Conservation (phyloP, 2,113 vertebrate species). For the Polypterus senegalus region DNA sequence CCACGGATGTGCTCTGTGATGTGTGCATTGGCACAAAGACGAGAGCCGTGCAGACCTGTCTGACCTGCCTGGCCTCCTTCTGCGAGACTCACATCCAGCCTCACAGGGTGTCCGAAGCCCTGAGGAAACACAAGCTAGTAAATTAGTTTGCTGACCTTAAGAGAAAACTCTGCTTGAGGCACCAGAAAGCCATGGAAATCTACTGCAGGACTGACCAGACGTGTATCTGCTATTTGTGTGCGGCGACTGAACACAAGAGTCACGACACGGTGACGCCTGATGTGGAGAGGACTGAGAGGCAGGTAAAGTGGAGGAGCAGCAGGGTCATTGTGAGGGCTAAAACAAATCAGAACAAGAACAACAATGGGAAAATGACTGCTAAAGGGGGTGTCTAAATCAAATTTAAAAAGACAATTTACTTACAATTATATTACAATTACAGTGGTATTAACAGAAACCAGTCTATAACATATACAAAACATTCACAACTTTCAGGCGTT, state of each 20-base stretch:
- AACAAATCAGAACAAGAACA: too few species aligned
- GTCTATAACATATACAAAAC: too few species aligned
- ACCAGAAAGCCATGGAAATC: constrained; percentile 35
- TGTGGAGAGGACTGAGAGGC: constrained; percentile 33
- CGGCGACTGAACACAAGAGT: constrained; percentile 24
- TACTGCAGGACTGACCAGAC: constrained; percentile 39
- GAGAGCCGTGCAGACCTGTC: too few species aligned
- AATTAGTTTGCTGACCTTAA: constrained; percentile 10
- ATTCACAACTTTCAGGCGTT: too few species aligned
- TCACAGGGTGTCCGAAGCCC: not conserved
- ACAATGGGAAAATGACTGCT: too few species aligned
- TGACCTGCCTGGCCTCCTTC: not conserved
- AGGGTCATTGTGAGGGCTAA: too few species aligned
- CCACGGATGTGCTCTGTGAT: too few species aligned
- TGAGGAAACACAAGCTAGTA: constrained; percentile 36
- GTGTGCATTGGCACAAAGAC: too few species aligned
- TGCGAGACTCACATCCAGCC: constrained; percentile 7
- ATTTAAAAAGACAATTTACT: too few species aligned
- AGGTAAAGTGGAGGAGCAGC: constrained; percentile 28
- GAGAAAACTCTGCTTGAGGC: constrained; percentile 28
- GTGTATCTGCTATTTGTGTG: constrained; percentile 41
- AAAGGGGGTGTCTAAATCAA: too few species aligned
- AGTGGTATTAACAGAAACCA: too few species aligned
- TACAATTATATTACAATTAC: too few species aligned
- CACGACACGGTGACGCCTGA: constrained; percentile 33